Evolutionary conservation across 2,797 vertebrate species (phyloP), one percentile per base, ranked within the genome.

Genomic region (Manis javanica): DNA sequence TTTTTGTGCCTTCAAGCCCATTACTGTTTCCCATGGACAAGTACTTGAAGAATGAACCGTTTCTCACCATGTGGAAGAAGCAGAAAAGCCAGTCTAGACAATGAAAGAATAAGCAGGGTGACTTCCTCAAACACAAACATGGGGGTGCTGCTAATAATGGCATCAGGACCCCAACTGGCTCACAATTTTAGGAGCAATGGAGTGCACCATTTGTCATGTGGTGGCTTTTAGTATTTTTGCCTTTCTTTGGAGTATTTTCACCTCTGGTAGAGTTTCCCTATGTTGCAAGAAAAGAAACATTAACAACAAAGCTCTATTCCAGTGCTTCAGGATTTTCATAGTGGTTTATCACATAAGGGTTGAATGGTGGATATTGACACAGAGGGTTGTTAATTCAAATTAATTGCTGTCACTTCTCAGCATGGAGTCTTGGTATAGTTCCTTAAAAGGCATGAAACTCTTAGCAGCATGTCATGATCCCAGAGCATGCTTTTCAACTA

Each of bases 401-500:
- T 66, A 81, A 90, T 79, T 84, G 21, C 63, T 72, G 31, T 51
- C 55, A 61, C 63, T 83, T 69, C 63, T 74, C 19, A 18, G 79
- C 23, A 18, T 84, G 49, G 23, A 74, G 93, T 53, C 13, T 18
- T 42, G 11, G 19, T 24, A 7, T 7, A 11, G 5, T 79, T 90
- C 2, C 5, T 42, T 81, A 49, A 71, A 89, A 88, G 72, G 42
- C 77, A 82, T 26, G 26, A 90, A 95, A 55, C 86, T 72, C 74
- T 96, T 86, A 77, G 87, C 11, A 78, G 37, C 87, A 72, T 87
- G 57, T 53, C 64, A 42, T 49, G 29, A 59, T 78, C 42, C 53
- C n/a, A 61, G 31, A 2, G 49, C 79, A 78, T 69, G 81, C 63
- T 97, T 46, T 96, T 96, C 66, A 61, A 46, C 87, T 79, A 92